A percentile compares a stretch with the other conserved stretches of the same genome.
phyloP scores from a whole-genome alignment of 2,888 invertebrate species.

The Timandra comae region DNA sequence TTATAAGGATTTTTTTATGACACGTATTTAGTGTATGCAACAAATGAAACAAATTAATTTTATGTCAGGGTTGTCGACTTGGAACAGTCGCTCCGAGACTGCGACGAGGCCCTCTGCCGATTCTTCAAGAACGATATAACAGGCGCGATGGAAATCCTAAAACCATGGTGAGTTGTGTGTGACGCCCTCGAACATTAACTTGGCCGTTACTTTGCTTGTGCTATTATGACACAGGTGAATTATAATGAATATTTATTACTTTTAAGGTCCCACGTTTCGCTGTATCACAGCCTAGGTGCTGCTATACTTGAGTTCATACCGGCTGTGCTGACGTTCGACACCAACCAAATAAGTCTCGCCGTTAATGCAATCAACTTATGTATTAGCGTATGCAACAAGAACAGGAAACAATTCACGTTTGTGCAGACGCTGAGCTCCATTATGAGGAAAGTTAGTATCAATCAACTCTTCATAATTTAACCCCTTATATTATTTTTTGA shows the following conservation, averaged over 20 bases:
- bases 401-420: constrained; percentile 81
- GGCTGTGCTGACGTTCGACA: constrained; percentile 95
- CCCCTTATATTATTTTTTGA: no score
- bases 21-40: background rate
- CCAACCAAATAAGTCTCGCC: constrained; percentile 84
- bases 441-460: no score
- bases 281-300: constrained; percentile 94
- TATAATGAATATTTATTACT: constrained; percentile 2
- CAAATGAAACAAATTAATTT: background rate
- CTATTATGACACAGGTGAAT: no score
- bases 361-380: constrained; percentile 85
- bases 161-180: constrained; percentile 87
- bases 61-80: constrained; percentile 75
- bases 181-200: no score
- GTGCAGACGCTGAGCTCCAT: constrained; percentile 89
- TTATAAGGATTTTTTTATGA: no score
- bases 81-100: constrained; percentile 83
- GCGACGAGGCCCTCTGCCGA: constrained; percentile 86
- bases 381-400: constrained; percentile 85
- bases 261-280: constrained; percentile 86
- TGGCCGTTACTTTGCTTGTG: no score
- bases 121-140: constrained; percentile 95
- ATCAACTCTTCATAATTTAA: background rate
- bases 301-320: constrained; percentile 94
- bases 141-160: constrained; percentile 86